Evolutionary conservation across 1,140 invertebrate species (phyloP).

Genomic region (Papilio aristodemus): DNA sequence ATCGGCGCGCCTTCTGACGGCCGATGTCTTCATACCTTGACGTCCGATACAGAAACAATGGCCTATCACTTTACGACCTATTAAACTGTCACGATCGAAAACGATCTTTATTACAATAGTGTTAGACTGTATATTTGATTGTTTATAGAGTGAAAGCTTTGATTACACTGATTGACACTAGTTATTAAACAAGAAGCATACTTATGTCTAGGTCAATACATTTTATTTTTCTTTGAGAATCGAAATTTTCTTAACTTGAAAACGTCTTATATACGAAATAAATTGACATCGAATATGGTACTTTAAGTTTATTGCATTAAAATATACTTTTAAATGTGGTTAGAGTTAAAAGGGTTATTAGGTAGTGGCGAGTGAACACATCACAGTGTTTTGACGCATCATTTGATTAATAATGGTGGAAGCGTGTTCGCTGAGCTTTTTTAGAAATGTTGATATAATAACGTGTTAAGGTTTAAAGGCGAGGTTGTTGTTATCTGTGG

Average conservation of each 20-base stretch:
- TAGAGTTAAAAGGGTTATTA: conserved; percentile 69
- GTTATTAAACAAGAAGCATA: background rate
- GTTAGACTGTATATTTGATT: conserved; percentile 38
- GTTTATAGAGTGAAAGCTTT: conserved; percentile 34
- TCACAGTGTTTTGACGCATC: conserved; percentile 75
- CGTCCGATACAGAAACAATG: conserved; percentile 44
- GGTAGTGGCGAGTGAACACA: conserved; percentile 73
- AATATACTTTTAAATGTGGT: conserved; percentile 22
- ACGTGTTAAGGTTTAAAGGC: conserved; percentile 62
- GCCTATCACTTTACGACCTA: conserved; percentile 52
- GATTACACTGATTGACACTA: conserved; percentile 27
- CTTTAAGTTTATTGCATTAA: conserved; percentile 15
- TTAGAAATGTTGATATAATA: conserved; percentile 64
- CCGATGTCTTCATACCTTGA: conserved; percentile 55
- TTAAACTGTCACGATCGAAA: conserved; percentile 41
- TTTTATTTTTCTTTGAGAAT: conserved; percentile 41
- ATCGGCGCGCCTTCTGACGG: conserved; percentile 42
- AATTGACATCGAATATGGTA: conserved; percentile 18
- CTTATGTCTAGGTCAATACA: conserved; percentile 34
- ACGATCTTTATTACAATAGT: background rate
- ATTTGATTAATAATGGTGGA: conserved; percentile 76
- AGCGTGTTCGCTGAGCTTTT: conserved; percentile 60
- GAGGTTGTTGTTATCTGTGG: conserved; percentile 49
- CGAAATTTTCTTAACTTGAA: background rate
- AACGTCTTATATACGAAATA: conserved; percentile 18